Base-by-base conservation (phyloP, 2,797 vertebrate species). In the Poliocrania exsul region DNA sequence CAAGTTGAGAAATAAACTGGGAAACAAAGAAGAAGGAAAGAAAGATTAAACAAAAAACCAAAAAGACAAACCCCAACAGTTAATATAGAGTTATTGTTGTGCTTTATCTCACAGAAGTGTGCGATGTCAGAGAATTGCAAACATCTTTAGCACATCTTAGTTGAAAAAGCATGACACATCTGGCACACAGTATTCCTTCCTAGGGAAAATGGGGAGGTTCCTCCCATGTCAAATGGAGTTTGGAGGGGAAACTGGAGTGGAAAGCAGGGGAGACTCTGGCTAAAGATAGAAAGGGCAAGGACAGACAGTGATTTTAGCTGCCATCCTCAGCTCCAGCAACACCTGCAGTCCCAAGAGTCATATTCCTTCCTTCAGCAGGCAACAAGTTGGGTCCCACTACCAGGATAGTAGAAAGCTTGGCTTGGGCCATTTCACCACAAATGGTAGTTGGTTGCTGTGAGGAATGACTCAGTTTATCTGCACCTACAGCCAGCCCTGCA, bases 1-100 rank as follows among this genome's bases (percentile, higher is more conserved):
- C 96, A 97, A 94, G 97, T 97, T 93, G 96, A 97, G 97, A 97
- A 97, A 96, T 97, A 97, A 96, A 97, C 97, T 97, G 80, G 85
- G 66, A 90, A 96, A 92, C 37, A 60, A 95, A 93, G 65, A 80
- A 96, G 66, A 95, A 93, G 50, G 66, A 79, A 69, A 57, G 74
- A 79, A 84, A 84, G 46, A 57, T 46, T n/a, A 29, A 46, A 49
- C 65, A 46, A 44, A n/a, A n/a, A n/a, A n/a, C n/a, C n/a, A 17
- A 12, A 49, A 60, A 60, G 6, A 57, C n/a, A 82, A 62, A 89
- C 60, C 4, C 19, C 50, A 73, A 7, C 28, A 65, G 70, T 90
- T 92, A 90, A 49, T 56, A 50, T 10, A 79, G 51, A 91, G 38
- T 66, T 72, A 62, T 17, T 33, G 17, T 25, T 67, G 28, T 9